These are phyloP conservation scores for Orius insidiosus DNA, from an alignment of 1,140 invertebrate species.

Conservation along the genomic window DNA sequence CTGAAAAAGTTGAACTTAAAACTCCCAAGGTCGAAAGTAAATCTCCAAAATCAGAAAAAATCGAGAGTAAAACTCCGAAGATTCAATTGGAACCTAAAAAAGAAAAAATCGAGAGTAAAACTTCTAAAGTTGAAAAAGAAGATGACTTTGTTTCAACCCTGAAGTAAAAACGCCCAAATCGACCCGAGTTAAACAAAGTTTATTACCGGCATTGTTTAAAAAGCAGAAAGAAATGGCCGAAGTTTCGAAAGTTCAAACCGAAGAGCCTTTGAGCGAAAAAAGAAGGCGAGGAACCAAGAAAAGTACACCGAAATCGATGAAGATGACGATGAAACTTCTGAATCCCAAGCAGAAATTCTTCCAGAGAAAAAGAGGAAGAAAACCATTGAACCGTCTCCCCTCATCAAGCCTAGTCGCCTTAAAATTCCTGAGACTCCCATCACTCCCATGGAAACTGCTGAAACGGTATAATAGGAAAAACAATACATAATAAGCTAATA, in stretches of 20 bases:
- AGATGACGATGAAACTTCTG: constrained; percentile 4
- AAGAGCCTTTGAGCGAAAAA: constrained; percentile 16
- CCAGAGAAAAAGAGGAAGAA: background rate
- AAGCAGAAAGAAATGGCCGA: constrained; percentile 18
- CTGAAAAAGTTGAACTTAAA: constrained; percentile 7
- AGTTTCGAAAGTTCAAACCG: constrained; percentile 17
- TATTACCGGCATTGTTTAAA: constrained; percentile 16
- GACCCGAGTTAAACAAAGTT: constrained; percentile 20
- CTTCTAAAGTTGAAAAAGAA: constrained; percentile 20
- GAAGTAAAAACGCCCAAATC: too few species aligned
- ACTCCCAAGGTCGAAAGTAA: constrained; percentile 17
- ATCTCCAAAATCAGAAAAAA: background rate
- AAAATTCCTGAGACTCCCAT: constrained; percentile 1
- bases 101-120: constrained; percentile 28
- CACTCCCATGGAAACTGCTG: background rate
- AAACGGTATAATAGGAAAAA: background rate
- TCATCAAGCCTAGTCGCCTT: background rate
- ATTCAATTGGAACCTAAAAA: constrained; percentile 29
- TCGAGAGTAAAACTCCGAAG: constrained; percentile 9
- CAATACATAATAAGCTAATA: background rate
- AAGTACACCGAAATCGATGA: constrained; percentile 3
- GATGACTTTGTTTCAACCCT: constrained; percentile 17
- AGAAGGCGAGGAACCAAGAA: constrained; percentile 2
- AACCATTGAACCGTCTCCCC: background rate
- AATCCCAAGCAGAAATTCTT: background rate